Conservation (phyloP, 2,888 invertebrate genomes). For the Bellardia bayeri region DNA sequence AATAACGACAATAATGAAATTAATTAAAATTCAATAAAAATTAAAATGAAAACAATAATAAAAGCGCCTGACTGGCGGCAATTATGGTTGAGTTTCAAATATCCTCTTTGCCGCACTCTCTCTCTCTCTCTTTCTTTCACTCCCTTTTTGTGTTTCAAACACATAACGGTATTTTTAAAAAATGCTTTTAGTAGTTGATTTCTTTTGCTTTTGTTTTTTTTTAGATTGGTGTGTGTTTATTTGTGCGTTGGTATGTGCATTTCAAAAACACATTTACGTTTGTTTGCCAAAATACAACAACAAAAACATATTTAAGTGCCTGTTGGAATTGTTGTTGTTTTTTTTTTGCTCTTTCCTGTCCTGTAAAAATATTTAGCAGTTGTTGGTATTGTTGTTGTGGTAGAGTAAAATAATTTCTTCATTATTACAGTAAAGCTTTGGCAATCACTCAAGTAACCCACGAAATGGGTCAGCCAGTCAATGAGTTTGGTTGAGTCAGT, state of each 20-base stretch:
- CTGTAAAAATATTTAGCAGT: background rate
- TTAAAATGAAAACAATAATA: slow-evolving; percentile 51
- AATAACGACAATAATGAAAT: slow-evolving; percentile 66
- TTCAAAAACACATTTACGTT: slow-evolving; percentile 27
- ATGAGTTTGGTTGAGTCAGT: slow-evolving; percentile 44
- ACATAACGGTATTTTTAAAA: slow-evolving; percentile 29
- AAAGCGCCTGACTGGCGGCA: slow-evolving; percentile 70
- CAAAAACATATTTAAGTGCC: slow-evolving; percentile 44
- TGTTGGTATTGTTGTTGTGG: background rate
- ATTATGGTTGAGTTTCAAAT: slow-evolving; percentile 50
- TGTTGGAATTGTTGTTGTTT: slow-evolving; percentile 31
- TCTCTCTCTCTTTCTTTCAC: background rate
- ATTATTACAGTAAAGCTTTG: slow-evolving; percentile 62
- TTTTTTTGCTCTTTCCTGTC: background rate
- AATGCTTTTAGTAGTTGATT: slow-evolving; percentile 31
- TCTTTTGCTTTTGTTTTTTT: background rate
- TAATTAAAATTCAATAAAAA: slow-evolving; percentile 73
- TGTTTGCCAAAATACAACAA: slow-evolving; percentile 52
- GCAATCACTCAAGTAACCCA: slow-evolving; percentile 65
- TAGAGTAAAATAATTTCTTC: slow-evolving; percentile 55
- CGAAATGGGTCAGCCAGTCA: slow-evolving; percentile 36
- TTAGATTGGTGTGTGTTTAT: background rate
- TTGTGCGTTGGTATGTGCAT: background rate
- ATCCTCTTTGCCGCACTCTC: background rate
- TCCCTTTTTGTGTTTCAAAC: background rate